Conservation (phyloP, 2,888 invertebrate genomes). For the Oxytorus armatus region DNA sequence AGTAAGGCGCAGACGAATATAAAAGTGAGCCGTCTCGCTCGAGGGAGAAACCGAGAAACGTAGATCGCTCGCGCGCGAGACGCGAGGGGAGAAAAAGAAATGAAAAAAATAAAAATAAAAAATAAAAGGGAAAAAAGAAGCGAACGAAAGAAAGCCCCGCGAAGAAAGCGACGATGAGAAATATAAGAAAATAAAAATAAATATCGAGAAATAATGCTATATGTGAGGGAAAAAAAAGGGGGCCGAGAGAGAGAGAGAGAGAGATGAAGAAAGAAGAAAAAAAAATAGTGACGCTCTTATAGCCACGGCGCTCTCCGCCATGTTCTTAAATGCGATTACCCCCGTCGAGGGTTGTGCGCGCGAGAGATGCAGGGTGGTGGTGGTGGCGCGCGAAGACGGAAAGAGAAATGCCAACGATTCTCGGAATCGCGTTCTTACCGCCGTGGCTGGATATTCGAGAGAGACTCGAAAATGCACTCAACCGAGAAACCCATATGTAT, state of each 20-base stretch:
- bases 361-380: conserved; percentile 29
- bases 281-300: conserved; percentile 17
- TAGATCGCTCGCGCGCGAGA: not conserved
- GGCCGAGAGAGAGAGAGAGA: conserved; percentile 7
- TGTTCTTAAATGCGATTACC: conserved; percentile 53
- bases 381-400: not conserved
- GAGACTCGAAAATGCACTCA: conserved; percentile 58
- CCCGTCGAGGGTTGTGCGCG: conserved; percentile 54
- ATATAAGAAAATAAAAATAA: not conserved
- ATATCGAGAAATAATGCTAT: conserved; percentile 42
- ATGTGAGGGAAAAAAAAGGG: conserved; percentile 13
- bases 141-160: conserved; percentile 7
- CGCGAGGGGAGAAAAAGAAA: conserved; percentile 4
- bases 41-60: conserved; percentile 5
- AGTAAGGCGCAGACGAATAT: conserved; percentile 38
- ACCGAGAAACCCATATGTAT: not conserved
- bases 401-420: conserved; percentile 57
- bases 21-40: conserved; percentile 45
- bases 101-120: conserved; percentile 11
- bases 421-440: conserved; percentile 56
- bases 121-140: conserved; percentile 10
- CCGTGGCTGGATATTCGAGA: conserved; percentile 56
- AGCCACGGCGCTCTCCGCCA: not conserved
- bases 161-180: conserved; percentile 9
- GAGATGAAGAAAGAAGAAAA: conserved; percentile 21